Conservation (phyloP, 1,140 invertebrate genomes). For the Ceratosolen fusciceps region DNA sequence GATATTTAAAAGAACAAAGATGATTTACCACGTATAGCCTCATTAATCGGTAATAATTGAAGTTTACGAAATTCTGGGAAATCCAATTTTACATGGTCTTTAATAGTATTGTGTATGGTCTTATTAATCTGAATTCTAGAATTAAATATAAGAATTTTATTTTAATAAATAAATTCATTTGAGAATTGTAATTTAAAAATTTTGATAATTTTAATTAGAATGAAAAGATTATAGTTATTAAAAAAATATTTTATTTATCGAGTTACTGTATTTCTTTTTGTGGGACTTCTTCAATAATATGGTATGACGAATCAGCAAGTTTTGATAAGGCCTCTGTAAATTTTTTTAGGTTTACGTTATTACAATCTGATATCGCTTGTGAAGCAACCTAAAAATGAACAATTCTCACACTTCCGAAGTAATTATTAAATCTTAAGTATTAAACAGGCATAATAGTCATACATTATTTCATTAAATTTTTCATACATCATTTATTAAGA, state of each 20-base stretch:
- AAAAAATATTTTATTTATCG: no score
- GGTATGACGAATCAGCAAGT: slow-evolving; percentile 66
- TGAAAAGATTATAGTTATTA: no score
- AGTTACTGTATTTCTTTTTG: slow-evolving; percentile 51
- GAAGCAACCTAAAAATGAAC: slow-evolving; percentile 12
- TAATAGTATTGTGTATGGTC: slow-evolving; percentile 51
- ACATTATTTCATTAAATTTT: no score
- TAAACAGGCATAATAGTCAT: no score
- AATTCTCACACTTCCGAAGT: no score
- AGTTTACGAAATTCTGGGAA: slow-evolving; percentile 45
- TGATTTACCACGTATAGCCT: no score
- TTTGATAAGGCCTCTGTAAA: slow-evolving; percentile 64
- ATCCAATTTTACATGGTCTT: slow-evolving; percentile 56
- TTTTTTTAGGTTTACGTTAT: slow-evolving; percentile 53
- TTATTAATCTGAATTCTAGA: slow-evolving; percentile 57
- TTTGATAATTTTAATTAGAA: no score
- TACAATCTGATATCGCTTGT: slow-evolving; percentile 26
- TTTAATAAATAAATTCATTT: no score
- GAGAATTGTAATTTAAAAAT: no score
- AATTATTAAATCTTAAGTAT: no score
- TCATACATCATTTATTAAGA: no score
- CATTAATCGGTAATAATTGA: slow-evolving; percentile 47
- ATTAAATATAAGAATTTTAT: slow-evolving; percentile 8
- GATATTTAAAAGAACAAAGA: no score
- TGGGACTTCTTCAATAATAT: slow-evolving; percentile 50